These are phyloP conservation scores for Australoheros scitulus DNA, from an alignment of 2,113 vertebrate species.

Conservation along the genomic window DNA sequence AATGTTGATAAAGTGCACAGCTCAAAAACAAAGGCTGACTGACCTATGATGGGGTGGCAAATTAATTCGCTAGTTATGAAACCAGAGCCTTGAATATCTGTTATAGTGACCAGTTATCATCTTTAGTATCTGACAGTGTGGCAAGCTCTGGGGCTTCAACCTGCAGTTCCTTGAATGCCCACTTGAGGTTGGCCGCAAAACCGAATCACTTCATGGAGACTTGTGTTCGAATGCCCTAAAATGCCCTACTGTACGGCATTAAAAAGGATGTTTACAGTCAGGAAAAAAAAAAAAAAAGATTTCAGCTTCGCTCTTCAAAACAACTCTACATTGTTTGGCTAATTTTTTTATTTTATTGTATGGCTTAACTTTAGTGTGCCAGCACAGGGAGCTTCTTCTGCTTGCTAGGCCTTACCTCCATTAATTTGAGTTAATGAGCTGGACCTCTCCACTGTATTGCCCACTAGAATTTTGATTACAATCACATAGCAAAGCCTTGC, in stretches of 20 bases:
- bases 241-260: background rate
- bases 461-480: background rate
- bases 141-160: background rate
- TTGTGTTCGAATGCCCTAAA: background rate
- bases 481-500: background rate
- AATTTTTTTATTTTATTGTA: no score
- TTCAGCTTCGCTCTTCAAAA: background rate
- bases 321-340: background rate
- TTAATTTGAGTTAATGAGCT: no score
- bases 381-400: no score
- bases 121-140: background rate
- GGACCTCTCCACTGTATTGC: no score
- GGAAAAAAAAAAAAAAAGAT: background rate
- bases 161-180: background rate
- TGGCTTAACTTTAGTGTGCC: no score
- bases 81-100: background rate
- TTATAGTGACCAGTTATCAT: background rate
- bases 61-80: background rate
- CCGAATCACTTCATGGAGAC: no score
- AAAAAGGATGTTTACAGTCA: background rate
- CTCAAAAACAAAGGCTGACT: background rate
- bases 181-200: background rate
- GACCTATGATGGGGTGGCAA: background rate
- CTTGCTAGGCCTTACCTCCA: no score
- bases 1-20: background rate